Base-by-base conservation (phyloP, 2,797 vertebrate genomes). In the Oreochromis grahami region DNA sequence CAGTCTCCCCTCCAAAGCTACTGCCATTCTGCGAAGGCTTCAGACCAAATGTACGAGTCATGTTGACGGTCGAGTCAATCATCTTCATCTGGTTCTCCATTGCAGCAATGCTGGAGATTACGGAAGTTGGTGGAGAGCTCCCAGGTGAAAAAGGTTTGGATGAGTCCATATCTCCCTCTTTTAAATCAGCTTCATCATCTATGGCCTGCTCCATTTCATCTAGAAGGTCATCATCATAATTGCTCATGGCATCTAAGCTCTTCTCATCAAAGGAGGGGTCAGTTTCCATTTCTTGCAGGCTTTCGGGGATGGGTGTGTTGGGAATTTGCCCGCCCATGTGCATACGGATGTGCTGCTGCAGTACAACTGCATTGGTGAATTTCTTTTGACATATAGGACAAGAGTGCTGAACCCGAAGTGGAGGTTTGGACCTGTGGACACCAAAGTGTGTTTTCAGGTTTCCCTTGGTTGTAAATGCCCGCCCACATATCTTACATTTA, bases 311-410 rank as follows among this genome's bases (percentile, higher is more conserved):
- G 0, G 98, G 98, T 0, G 98, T 99, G 95, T 99, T 99, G 43
- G 99, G 97, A 92, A 99, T 99, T 92, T 99, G 99, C 2, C 99
- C 99, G 0, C 99, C 99, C 99, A 99, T 99, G 93, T 99, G 99
- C 99, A 99, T 99, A 79, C 98, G 98, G 89, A 99, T 99, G 91
- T 99, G 99, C 94, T 99, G 99, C 92, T 99, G 99, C 77, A 99
- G 96, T 79, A 99, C 99, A 77, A 99, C 98, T 0, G 99, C 99
- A 1, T 99, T 99, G 29, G 99, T 99, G 96, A 99, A 99, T 97
- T 99, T 99, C 95, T 99, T 99, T 95, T 99, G 99, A 96, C 99
- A 99, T 93, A 99, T 99, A 79, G 99, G 99, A 93, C 99, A 99
- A 1, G 99, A 99, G 92, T 99, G 98, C 92, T 99, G 99, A 83